A percentile compares a stretch with the other conserved stretches of the same genome.
Evolutionary conservation across 2,888 invertebrate species (phyloP).

Genomic region (Rhamnusium bicolor): DNA sequence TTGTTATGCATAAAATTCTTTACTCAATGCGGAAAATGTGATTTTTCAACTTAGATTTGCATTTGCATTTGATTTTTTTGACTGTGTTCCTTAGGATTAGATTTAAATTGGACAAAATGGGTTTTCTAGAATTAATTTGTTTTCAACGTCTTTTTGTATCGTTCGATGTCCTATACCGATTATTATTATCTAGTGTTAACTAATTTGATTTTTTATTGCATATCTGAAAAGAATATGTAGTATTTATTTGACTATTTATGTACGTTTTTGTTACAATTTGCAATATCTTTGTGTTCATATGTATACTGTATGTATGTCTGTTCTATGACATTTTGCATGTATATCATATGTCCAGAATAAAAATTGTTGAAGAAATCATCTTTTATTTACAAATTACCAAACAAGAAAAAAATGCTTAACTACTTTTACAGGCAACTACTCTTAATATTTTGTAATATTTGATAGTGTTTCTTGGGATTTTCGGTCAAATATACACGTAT

Average conservation of each 20-base stretch:
- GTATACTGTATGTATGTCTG: conserved; percentile 33
- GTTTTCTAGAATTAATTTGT: conserved; percentile 32
- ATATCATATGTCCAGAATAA: conserved; percentile 40
- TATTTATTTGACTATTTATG: conserved; percentile 40
- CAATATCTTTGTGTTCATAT: conserved; percentile 33
- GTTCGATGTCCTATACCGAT: conserved; percentile 29
- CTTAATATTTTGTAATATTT: no score
- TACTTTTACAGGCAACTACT: no score
- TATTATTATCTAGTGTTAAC: conserved; percentile 16
- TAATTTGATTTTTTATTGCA: conserved; percentile 22
- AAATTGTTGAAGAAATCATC: conserved; percentile 19
- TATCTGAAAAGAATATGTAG: conserved; percentile 17
- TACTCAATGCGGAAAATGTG: conserved; percentile 48
- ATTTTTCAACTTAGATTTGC: conserved; percentile 51
- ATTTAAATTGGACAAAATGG: conserved; percentile 42
- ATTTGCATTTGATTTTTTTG: conserved; percentile 48
- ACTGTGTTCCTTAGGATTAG: conserved; percentile 47
- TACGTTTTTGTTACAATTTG: conserved; percentile 55
- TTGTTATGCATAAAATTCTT: conserved; percentile 49
- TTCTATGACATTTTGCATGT: conserved; percentile 33
- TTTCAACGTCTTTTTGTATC: conserved; percentile 32
- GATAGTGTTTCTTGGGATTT: no score
- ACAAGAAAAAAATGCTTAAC: neutral
- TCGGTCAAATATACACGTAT: no score
- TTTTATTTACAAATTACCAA: neutral